Evolutionary conservation across 2,797 vertebrate species (phyloP).

Genomic region (Cacajao melanocephalus): DNA sequence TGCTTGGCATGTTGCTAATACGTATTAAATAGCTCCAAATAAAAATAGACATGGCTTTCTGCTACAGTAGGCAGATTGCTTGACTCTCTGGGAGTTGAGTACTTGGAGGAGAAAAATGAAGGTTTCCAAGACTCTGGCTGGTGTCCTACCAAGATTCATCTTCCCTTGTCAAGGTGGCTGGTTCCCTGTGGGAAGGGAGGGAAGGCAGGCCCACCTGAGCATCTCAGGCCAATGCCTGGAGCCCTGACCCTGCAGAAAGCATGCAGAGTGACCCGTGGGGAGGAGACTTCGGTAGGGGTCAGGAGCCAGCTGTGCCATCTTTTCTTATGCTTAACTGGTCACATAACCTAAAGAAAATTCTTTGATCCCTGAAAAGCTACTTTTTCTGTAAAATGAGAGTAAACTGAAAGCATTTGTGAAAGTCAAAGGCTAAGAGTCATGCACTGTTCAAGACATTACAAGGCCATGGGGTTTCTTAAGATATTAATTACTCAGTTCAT

Average conservation of each 20-base stretch:
- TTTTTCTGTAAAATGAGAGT: neutral
- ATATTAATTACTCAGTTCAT: neutral
- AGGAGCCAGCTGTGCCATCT: neutral
- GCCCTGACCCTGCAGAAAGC: neutral
- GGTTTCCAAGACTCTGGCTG: constrained; percentile 50
- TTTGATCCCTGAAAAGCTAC: neutral
- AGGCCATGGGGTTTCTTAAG: neutral
- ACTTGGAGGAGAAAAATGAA: constrained; percentile 60
- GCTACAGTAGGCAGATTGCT: constrained; percentile 70
- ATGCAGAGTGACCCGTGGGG: too few relatives aligned
- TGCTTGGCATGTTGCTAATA: constrained; percentile 60
- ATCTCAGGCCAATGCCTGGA: neutral
- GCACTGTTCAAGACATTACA: neutral
- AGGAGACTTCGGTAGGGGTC: neutral
- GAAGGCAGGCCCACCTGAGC: neutral
- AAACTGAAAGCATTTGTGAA: constrained; percentile 16
- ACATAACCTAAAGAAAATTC: neutral
- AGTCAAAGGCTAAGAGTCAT: neutral
- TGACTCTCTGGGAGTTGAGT: constrained; percentile 66
- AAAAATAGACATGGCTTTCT: constrained; percentile 64
- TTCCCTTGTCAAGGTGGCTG: neutral
- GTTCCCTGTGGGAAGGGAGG: neutral
- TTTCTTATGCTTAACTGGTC: neutral
- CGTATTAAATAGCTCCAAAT: constrained; percentile 66
- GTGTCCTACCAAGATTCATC: constrained; percentile 44